Evolutionary conservation across 2,888 invertebrate species (phyloP).

Genomic region (Lithophane socia): DNA sequence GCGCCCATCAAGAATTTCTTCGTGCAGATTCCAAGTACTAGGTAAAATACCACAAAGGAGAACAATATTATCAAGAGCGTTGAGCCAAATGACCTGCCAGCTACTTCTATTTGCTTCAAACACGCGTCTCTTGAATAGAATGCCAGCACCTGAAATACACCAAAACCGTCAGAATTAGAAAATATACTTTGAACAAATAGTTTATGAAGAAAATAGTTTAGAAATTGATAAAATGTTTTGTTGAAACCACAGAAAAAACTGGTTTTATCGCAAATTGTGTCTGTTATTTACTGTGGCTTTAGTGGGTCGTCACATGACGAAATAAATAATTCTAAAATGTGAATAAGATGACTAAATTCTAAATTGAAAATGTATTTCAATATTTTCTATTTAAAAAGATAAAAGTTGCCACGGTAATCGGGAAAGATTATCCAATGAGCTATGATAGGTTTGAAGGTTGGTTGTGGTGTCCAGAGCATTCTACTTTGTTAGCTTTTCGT

Average conservation of each 20-base stretch:
- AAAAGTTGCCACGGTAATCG: too few species aligned
- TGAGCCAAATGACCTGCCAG: conserved; percentile 91
- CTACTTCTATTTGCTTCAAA: conserved; percentile 78
- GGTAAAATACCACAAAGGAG: conserved; percentile 90
- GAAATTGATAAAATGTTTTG: background rate
- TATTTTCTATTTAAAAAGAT: too few species aligned
- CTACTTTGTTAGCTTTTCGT: too few species aligned
- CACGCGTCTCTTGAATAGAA: conserved; percentile 89
- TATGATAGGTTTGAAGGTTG: background rate
- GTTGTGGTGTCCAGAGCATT: background rate
- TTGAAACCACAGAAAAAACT: conserved; percentile 7
- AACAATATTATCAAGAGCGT: conserved; percentile 92
- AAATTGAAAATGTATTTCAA: too few species aligned
- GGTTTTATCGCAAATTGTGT: conserved; percentile 5
- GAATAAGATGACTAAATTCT: too few species aligned
- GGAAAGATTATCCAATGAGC: too few species aligned
- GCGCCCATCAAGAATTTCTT: conserved; percentile 93
- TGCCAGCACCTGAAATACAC: conserved; percentile 84
- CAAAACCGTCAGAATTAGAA: background rate
- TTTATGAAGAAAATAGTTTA: background rate
- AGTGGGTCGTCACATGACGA: background rate
- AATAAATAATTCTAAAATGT: background rate
- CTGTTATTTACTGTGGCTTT: background rate
- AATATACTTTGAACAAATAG: background rate
- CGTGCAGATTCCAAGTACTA: conserved; percentile 92